Evolutionary conservation across 2,888 invertebrate species (phyloP), one percentile per base, ranked within the genome.

Genomic region (Leptinotarsa tumamoca): DNA sequence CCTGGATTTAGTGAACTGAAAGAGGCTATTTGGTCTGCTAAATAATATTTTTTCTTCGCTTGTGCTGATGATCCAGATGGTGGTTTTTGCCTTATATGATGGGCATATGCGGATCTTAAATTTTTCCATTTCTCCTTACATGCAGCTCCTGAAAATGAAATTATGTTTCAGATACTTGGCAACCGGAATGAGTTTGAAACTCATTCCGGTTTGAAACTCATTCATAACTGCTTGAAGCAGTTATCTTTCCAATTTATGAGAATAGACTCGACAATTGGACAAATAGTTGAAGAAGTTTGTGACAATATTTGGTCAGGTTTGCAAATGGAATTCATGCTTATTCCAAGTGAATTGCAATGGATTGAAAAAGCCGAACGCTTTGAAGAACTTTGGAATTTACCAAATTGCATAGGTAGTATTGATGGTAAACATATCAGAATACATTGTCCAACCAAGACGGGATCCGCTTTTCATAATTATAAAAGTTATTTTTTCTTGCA

Each of bases 241-340:
- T 67, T 43, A 67, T 67, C 51, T 67, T 67, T 67, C 67, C 67
- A 67, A 67, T 43, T 33, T 49, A 67, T 67, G 67, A 67, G 67
- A 67, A 51, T 51, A 67, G 51, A 33, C 67, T 67, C 67, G 50
- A 50, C 67, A 67, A 67, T 67, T 43, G 18, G 21, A 50, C 18
- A 67, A 33, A 33, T 33, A 1, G 33, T 33, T 33, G 33, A 33
- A 33, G 33, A 33, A 33, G 7, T 33, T 33, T 33, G 33, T 33
- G 33, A 1, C 33, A 33, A 33, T 33, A 67, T 67, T 67, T 67
- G 67, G 67, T 51, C 49, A 33, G 33, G 21, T 56, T 56, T 56
- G 21, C 56, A 56, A 56, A 21, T 56, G 21, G 21, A 56, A 21
- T 56, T 18, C 21, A 51, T 56, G 56, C 21, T 21, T 18, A 18